Evolutionary conservation across 2,797 vertebrate genomes (phyloP), one percentile per base, ranked within the genome.

Genomic region (Stomatorhinus walkeri): DNA sequence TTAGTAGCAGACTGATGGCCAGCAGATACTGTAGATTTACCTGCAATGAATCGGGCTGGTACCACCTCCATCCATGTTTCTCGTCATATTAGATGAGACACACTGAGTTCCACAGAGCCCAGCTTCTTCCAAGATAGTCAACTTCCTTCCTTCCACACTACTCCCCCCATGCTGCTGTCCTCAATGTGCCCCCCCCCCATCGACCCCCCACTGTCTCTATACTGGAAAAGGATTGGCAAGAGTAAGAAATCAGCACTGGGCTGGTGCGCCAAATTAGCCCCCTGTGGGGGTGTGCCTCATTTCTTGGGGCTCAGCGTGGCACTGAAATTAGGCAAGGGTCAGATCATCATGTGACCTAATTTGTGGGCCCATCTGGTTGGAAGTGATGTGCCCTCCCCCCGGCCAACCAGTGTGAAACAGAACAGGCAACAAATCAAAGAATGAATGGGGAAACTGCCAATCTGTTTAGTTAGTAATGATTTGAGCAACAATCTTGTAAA

Each of bases 271-370:
- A 52, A 87, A 87, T 87, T 51, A 59, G 32, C 52, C 85, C 32
- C 52, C 52, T 19, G 85, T n/a, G 32, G 52, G 28, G 49, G 85
- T 56, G 85, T 56, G n/a, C 28, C 85, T 56, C 52, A 22, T 87
- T 87, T 87, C 85, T 52, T 87, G 19, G 16, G 85, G 52, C 51
- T 87, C 52, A 40, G 85, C 14, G 1, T 28, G 85, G 85, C 85
- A 59, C 28, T 40, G 28, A 87, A 87, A 87, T 19, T 16, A 3
- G 32, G 85, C 85, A 36, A 32, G 85, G 52, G 85, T 87, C 52
- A 87, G 28, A 51, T 56, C 28, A n/a, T 59, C 85, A 59, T 32
- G 52, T 59, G 51, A 56, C 85, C 85, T 87, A 36, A 87, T 87
- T 87, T 87, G 51, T 56, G 28, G 32, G 28, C 49, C 85, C 85